Percentiles rank a stretch among this genome's conserved stretches.
These are phyloP conservation scores for Rhinoraja longicauda DNA, from an alignment of 2,797 vertebrate genomes.

Conservation along the genomic window DNA sequence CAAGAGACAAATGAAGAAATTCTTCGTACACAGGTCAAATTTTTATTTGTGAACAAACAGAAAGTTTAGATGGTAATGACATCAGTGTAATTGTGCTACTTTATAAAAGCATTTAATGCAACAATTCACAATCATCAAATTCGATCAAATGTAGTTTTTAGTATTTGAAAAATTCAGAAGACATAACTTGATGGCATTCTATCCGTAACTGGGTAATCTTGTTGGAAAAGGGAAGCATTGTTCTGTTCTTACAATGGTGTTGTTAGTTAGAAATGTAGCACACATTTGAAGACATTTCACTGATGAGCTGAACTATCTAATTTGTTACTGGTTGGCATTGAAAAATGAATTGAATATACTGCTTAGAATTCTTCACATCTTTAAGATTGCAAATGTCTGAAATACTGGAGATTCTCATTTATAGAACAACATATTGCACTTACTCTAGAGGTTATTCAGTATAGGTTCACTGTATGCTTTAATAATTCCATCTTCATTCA, in stretches of 20 bases:
- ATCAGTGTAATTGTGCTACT: slow-evolving; percentile 31
- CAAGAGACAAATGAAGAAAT: neutral
- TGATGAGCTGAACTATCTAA: neutral
- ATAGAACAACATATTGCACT: neutral
- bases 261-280: neutral
- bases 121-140: slow-evolving; percentile 15
- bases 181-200: neutral
- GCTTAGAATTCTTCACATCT: slow-evolving; percentile 11
- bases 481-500: slow-evolving; percentile 50
- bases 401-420: slow-evolving; percentile 4
- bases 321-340: neutral
- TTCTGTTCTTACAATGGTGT: neutral
- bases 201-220: neutral
- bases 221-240: neutral
- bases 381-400: neutral
- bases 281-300: neutral
- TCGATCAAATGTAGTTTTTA: neutral
- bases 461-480: neutral
- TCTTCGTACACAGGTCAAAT: neutral
- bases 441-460: neutral
- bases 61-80: slow-evolving; percentile 3
- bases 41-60: slow-evolving; percentile 26
- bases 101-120: slow-evolving; percentile 35
- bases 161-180: neutral
- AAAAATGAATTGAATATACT: neutral